phyloP scores from a whole-genome alignment of 2,113 vertebrate genomes.

The Gymnorhina tibicen region DNA sequence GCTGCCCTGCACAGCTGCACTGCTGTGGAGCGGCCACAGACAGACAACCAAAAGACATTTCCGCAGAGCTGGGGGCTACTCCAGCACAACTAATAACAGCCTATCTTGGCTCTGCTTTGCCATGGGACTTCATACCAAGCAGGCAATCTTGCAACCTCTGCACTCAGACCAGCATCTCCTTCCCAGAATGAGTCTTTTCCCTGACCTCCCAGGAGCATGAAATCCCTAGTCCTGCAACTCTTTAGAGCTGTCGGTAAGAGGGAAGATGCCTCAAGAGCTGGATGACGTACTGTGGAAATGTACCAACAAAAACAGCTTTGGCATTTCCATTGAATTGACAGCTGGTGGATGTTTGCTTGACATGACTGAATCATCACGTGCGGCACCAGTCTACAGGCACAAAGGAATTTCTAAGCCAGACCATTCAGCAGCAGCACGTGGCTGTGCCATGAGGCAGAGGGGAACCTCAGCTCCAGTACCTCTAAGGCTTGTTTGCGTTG shows the following conservation, averaged over 20 bases:
- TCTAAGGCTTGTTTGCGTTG: accelerated
- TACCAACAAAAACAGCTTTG: background rate
- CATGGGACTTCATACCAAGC: background rate
- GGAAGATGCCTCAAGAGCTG: background rate
- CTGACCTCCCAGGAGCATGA: background rate
- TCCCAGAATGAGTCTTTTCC: background rate
- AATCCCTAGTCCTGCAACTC: background rate
- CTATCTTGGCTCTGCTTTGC: background rate
- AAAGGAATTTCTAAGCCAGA: background rate
- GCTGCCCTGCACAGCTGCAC: background rate
- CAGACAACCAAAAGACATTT: background rate
- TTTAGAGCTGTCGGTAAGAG: accelerated
- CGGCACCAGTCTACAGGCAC: background rate
- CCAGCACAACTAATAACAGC: background rate
- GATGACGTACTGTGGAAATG: accelerated
- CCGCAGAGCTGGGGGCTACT: background rate
- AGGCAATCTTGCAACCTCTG: background rate
- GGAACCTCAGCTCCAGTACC: too few relatives aligned
- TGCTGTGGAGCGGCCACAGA: accelerated
- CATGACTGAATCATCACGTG: background rate
- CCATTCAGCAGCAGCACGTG: background rate
- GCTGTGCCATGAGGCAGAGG: background rate
- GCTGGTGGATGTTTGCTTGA: background rate
- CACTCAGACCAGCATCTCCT: background rate
- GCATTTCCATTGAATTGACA: background rate